A percentile compares a stretch with the other conserved stretches of the same genome.
phyloP scores from a whole-genome alignment of 2,888 invertebrate species.

The Brenthis daphne region DNA sequence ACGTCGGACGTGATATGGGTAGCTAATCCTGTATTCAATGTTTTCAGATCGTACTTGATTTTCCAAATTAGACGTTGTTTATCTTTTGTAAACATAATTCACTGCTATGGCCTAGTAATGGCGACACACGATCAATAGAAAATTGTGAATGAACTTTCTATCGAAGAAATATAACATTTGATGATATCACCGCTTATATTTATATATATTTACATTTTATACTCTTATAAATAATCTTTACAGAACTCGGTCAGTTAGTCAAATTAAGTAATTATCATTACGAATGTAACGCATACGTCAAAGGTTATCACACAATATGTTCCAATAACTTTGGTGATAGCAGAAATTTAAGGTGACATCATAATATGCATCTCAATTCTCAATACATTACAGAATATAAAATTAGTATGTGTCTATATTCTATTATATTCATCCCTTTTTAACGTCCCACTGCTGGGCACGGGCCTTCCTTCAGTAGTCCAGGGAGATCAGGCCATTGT shows the following conservation, averaged over 20 bases:
- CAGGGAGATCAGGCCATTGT: no score
- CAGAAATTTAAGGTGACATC: not conserved
- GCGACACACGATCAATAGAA: not conserved
- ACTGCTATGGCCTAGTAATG: not conserved
- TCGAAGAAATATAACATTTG: no score
- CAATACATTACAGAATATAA: not conserved
- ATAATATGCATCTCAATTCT: not conserved
- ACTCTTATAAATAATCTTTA: not conserved
- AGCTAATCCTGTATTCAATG: slow-evolving; percentile 10
- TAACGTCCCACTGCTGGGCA: no score
- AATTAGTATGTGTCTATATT: not conserved
- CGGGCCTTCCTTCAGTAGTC: no score
- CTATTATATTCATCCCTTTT: not conserved
- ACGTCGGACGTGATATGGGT: slow-evolving; percentile 29
- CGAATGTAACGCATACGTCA: slow-evolving; percentile 11
- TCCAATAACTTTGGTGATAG: slow-evolving; percentile 6
- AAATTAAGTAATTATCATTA: slow-evolving; percentile 14
- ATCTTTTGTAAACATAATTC: not conserved
- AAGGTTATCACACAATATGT: slow-evolving; percentile 13
- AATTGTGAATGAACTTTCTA: not conserved
- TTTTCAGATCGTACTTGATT: slow-evolving; percentile 3
- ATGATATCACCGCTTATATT: no score
- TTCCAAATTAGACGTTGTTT: not conserved
- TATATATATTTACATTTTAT: no score
- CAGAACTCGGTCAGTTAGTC: not conserved